Conservation (phyloP, 2,888 invertebrate species). For the Cosmorhoe ocellata region DNA sequence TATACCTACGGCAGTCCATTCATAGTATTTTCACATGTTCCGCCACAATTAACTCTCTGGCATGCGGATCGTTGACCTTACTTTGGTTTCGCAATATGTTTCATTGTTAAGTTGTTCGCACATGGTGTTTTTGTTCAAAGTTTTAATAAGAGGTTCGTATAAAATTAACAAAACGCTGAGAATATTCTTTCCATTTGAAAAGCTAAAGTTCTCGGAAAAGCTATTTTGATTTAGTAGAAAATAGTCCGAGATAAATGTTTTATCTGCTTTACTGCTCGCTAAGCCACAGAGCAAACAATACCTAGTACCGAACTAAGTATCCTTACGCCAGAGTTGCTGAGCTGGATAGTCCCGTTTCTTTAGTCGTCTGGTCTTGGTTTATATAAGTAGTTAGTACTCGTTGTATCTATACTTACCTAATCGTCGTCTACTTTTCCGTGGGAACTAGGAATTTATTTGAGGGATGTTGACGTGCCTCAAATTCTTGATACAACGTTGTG, state of each 20-base stretch:
- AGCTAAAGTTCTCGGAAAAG: constrained; percentile 7
- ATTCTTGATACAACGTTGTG: too few species aligned
- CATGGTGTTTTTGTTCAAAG: constrained; percentile 34
- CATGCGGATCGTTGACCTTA: constrained; percentile 55
- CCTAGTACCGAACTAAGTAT: constrained; percentile 13
- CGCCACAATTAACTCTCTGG: constrained; percentile 35
- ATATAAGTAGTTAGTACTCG: constrained; percentile 3
- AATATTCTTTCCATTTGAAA: not conserved
- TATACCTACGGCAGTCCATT: constrained; percentile 31
- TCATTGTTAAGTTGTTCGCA: constrained; percentile 53
- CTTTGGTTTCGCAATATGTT: constrained; percentile 50
- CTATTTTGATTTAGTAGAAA: constrained; percentile 28
- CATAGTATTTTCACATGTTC: constrained; percentile 43
- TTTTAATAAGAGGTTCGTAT: too few species aligned
- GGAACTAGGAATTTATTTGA: too few species aligned
- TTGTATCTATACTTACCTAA: not conserved
- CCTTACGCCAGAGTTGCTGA: constrained; percentile 1
- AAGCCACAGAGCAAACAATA: constrained; percentile 17
- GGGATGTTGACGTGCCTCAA: too few species aligned
- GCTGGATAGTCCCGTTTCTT: constrained; percentile 22
- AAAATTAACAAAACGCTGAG: not conserved
- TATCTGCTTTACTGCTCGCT: constrained; percentile 24
- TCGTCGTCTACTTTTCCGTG: not conserved
- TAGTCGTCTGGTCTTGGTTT: constrained; percentile 21
- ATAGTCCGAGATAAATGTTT: constrained; percentile 31